Evolutionary conservation across 2,888 invertebrate genomes (phyloP), one percentile per base, ranked within the genome.

Genomic region (Agrenia bidenticulata): DNA sequence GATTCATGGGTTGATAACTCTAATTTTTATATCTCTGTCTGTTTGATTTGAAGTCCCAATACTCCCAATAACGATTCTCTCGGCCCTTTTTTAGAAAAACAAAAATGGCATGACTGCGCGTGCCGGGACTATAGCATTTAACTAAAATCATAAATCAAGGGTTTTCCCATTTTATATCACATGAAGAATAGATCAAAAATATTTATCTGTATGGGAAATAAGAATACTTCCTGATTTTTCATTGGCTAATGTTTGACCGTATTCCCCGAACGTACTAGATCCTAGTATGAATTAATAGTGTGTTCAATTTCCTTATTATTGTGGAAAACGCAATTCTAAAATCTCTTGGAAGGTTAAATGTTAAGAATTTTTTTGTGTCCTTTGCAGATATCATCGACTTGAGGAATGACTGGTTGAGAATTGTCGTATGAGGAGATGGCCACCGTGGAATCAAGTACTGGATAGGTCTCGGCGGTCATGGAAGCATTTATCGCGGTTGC

Each of bases 401-500:
- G 19, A 45, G 39, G 15, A 15, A 45, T 45, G 45, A 45, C 9
- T 45, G 39, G 27, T 4, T 21, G n/a, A 41, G 19, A 13, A 55
- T 2, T 26, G 55, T 15, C 27, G 2, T 17, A n/a, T n/a, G 26
- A 26, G 58, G 49, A 26, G 58, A 58, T 58, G 58, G 58, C 45
- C n/a, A 45, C 57, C 41, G 15, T 49, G 17, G 45, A 58, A 42
- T 26, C 45, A 2, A 42, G 41, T 37, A 19, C 26, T 19, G 58
- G 58, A 23, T 58, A 58, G 63, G 61, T 62, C n/a, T n/a, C 58
- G 62, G 57, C 63, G 61, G 75, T 68, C 72, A 75, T 75, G 75
- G 75, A 75, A 75, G 75, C 74, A 69, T 75, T 75, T 64, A 70
- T 73, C 70, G 70, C 73, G 64, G 72, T 73, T 63, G 73, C 72